Conservation (phyloP, 1,140 invertebrate species). For the Lamellibrachia luymesi region DNA sequence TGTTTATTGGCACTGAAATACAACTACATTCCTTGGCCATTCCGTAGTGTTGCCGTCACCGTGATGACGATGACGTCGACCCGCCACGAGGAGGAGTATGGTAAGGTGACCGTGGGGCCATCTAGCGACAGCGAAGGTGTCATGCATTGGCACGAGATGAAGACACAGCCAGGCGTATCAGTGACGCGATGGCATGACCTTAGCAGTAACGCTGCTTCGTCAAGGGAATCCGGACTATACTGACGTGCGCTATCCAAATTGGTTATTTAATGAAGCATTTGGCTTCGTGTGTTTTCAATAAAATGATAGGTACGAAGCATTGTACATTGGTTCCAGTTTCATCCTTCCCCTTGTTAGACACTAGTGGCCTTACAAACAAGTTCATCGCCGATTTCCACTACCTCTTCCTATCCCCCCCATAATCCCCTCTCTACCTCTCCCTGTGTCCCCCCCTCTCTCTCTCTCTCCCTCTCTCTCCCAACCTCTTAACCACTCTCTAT, state of each 20-base stretch:
- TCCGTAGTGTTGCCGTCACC: conserved; percentile 2
- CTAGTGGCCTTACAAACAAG: background rate
- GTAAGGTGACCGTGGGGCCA: conserved; percentile 46
- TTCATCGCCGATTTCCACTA: no score
- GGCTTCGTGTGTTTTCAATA: background rate
- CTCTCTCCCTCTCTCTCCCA: no score
- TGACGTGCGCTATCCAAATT: background rate
- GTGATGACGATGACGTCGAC: conserved; percentile 32
- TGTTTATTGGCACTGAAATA: background rate
- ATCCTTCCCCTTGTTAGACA: background rate
- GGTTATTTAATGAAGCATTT: background rate
- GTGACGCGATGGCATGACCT: conserved; percentile 42
- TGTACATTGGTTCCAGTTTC: background rate
- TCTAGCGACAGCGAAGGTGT: conserved; percentile 52
- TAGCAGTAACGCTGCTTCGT: background rate
- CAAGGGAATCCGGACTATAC: background rate
- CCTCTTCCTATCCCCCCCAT: no score
- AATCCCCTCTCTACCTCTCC: no score
- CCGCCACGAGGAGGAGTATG: conserved; percentile 42
- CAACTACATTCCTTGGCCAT: background rate
- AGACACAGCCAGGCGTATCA: conserved; percentile 39
- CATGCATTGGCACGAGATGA: conserved; percentile 55
- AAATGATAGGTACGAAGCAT: background rate
- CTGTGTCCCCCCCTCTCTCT: no score
- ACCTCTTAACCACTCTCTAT: no score